Conservation (phyloP, 2,113 vertebrate genomes). For the Aix galericulata region DNA sequence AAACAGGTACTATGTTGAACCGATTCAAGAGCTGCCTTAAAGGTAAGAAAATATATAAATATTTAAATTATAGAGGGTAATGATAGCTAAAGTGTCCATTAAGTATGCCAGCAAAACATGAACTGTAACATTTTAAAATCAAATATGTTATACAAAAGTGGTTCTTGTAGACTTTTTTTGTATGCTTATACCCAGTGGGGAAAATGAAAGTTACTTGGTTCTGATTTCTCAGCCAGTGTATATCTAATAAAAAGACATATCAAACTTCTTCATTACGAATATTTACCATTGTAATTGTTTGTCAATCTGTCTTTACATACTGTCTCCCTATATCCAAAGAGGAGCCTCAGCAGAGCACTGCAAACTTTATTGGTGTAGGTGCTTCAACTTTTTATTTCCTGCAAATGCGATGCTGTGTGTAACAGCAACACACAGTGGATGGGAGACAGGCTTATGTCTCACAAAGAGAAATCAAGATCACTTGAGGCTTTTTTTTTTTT, state of each 20-base stretch:
- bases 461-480: neutral
- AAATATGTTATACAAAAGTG: neutral
- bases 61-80: neutral
- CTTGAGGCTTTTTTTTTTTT: too few species aligned
- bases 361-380: neutral
- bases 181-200: neutral
- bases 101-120: neutral
- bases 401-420: neutral
- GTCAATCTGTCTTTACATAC: neutral
- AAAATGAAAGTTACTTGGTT: neutral
- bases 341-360: neutral
- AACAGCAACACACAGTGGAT: neutral
- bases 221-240: neutral
- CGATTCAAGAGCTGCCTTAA: neutral
- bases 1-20: neutral
- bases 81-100: neutral
- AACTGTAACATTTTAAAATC: neutral
- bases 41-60: neutral
- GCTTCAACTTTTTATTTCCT: neutral
- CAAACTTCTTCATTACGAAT: neutral
- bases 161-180: neutral
- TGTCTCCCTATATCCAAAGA: neutral
- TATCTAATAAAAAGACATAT: neutral
- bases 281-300: neutral
- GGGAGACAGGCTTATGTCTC: neutral